phyloP scores from a whole-genome alignment of 2,797 vertebrate genomes.

The Jordanella pulchra region DNA sequence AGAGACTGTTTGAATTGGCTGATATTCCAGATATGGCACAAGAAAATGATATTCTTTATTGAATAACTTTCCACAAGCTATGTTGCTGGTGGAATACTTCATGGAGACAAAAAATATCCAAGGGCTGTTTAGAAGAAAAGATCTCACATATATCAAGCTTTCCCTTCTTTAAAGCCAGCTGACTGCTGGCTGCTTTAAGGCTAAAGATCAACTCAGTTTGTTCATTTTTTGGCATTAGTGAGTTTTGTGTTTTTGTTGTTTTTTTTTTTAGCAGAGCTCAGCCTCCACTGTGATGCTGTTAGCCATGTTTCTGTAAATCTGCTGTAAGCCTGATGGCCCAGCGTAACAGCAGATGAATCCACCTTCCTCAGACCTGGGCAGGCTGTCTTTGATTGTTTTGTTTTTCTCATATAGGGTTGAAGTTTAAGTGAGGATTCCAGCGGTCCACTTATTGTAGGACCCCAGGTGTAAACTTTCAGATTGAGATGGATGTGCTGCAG shows the following conservation, averaged over 20 bases:
- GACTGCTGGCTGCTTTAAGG: neutral
- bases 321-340: slow-evolving; percentile 41
- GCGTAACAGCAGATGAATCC: slow-evolving; percentile 47
- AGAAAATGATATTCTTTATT: neutral
- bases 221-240: slow-evolving; percentile 38
- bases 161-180: neutral
- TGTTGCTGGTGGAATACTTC: neutral
- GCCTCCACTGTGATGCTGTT: slow-evolving; percentile 54
- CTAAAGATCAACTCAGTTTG: slow-evolving; percentile 6
- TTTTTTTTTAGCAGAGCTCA: slow-evolving; percentile 49
- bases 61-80: neutral
- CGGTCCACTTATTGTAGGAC: slow-evolving; percentile 11
- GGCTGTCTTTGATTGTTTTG: slow-evolving; percentile 24
- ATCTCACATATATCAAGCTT: neutral
- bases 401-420: neutral
- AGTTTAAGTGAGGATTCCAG: slow-evolving; percentile 1
- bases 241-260: slow-evolving; percentile 51
- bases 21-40: neutral
- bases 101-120: neutral
- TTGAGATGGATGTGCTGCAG: neutral
- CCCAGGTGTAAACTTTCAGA: neutral
- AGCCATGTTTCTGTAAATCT: slow-evolving; percentile 55
- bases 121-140: neutral
- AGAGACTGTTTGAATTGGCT: neutral
- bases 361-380: slow-evolving; percentile 34